Base-by-base conservation (phyloP, 1,140 invertebrate genomes). In the Brachionus koreanus region DNA sequence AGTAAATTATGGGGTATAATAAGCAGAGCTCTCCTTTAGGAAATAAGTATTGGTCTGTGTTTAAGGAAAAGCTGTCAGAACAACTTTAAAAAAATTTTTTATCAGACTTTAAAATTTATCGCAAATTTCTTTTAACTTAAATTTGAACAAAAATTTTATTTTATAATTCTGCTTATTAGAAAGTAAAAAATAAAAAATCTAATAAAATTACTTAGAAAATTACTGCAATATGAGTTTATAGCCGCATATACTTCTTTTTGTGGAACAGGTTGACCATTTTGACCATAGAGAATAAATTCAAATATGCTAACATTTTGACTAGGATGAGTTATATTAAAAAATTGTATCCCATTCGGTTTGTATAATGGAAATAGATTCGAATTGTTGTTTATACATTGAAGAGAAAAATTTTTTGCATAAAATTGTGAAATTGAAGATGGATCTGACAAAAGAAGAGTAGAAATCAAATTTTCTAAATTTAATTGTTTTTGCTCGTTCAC, bases 381-480 rank as follows among this genome's bases (percentile, higher is more conserved):
- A 25, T 42, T 23, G 5, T 61, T 79, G n/a, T 0, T 19, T 35
- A 61, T 63, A 65, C 76, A 79, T 10, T 79, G 39, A 12, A 79
- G 49, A 35, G n/a, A 61, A 29, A 79, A 65, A 57, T 42, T 33
- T 29, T 61, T 61, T 12, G 19, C 10, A 25, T 57, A 9, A 19
- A 39, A 23, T 35, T 42, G 35, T 13, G 76, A 42, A 23, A 79
- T 19, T 12, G n/a, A 25, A 7, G 76, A 61, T 25, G 76, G 49
- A 61, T 79, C 61, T 37, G 49, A 61, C 19, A 79, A 13, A 2
- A 79, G 3, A 19, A 61, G 29, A 79, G 49, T 79, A 9, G 76
- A 79, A 13, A 52, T n/a, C 25, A 79, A 79, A 79, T 61, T 65
- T 16, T 77, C 46, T 10, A 19, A 23, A 46, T 77, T 77, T 37